Evolutionary conservation across 2,888 invertebrate genomes (phyloP).

Genomic region (Melieria omissa): DNA sequence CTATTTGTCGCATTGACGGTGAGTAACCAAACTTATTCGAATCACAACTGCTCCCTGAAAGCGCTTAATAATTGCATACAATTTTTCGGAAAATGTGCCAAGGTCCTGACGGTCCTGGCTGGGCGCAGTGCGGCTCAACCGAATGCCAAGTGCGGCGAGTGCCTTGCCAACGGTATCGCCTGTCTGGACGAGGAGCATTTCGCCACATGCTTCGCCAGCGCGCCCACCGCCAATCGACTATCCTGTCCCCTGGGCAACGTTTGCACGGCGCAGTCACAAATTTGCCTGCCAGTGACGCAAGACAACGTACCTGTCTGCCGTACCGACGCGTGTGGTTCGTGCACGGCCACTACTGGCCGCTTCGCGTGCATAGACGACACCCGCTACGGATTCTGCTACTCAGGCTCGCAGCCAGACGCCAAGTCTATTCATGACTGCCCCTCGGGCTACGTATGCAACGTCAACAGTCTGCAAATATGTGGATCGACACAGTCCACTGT

Average conservation of each 20-base stretch:
- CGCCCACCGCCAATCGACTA: slow-evolving; percentile 15
- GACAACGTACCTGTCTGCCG: slow-evolving; percentile 44
- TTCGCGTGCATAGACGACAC: slow-evolving; percentile 47
- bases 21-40: too few relatives aligned
- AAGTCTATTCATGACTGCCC: slow-evolving; percentile 41
- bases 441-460: slow-evolving; percentile 44
- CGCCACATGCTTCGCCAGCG: slow-evolving; percentile 41
- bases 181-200: slow-evolving; percentile 47
- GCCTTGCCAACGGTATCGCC: slow-evolving; percentile 43
- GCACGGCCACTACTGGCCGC: slow-evolving; percentile 29
- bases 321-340: slow-evolving; percentile 41
- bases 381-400: slow-evolving; percentile 48
- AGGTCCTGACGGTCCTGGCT: too few relatives aligned
- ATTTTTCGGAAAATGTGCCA: too few relatives aligned
- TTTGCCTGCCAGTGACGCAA: slow-evolving; percentile 37
- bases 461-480: slow-evolving; percentile 41
- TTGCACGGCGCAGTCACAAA: slow-evolving; percentile 42
- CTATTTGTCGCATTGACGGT: too few relatives aligned
- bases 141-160: slow-evolving; percentile 40
- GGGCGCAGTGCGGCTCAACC: neutral
- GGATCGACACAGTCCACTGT: neutral
- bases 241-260: slow-evolving; percentile 43
- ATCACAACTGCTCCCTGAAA: too few relatives aligned
- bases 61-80: too few relatives aligned
- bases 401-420: slow-evolving; percentile 28